Evolutionary conservation across 2,113 vertebrate genomes (phyloP).

Genomic region (Nerophis lumbriciformis): DNA sequence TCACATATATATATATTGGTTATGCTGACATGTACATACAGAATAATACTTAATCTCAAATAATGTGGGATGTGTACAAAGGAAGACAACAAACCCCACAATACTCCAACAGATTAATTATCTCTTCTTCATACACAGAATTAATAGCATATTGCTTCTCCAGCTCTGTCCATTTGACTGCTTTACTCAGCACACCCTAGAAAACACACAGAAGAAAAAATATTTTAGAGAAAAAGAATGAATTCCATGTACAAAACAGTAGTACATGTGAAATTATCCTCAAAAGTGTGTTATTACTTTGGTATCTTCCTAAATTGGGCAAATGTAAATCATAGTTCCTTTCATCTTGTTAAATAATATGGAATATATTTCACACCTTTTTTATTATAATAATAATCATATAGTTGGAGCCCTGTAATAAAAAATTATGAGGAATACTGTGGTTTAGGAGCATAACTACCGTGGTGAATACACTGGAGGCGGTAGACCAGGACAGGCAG

Average conservation of each 20-base stretch:
- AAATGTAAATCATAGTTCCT: no score
- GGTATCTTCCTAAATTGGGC: no score
- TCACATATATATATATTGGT: no score
- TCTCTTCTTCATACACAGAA: slow-evolving; percentile 92
- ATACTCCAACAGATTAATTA: slow-evolving; percentile 90
- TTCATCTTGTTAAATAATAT: no score
- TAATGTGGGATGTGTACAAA: not conserved
- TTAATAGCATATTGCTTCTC: slow-evolving; percentile 92
- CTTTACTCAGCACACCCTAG: slow-evolving; percentile 92
- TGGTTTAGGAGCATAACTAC: slow-evolving; percentile 56
- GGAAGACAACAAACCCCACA: slow-evolving; percentile 83
- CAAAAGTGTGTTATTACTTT: no score
- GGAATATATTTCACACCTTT: no score
- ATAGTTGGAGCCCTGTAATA: no score
- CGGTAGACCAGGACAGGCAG: slow-evolving; percentile 96
- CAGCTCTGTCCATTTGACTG: slow-evolving; percentile 93
- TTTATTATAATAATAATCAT: no score
- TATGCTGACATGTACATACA: not conserved
- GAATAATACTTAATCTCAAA: not conserved
- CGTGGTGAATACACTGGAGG: slow-evolving; percentile 95
- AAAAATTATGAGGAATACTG: no score
- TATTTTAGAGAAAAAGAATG: not conserved
- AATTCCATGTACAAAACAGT: not conserved
- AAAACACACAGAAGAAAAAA: slow-evolving; percentile 15
- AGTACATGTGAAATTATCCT: not conserved